These are phyloP conservation scores for Megaptera novaeangliae DNA, from an alignment of 2,113 vertebrate genomes.

Conservation along the genomic window DNA sequence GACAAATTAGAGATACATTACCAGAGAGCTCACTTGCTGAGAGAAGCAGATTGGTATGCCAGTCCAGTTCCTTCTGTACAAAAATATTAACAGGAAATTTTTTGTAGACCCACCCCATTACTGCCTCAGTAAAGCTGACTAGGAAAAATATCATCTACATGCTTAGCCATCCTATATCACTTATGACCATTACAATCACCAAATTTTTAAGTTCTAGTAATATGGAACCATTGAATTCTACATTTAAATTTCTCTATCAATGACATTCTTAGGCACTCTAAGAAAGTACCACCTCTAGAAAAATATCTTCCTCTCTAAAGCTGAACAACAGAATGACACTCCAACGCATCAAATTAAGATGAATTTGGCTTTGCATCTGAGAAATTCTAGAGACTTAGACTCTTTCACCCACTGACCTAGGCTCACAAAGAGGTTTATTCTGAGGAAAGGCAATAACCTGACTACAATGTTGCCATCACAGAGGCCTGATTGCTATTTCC, in stretches of 20 bases:
- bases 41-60: background rate
- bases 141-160: background rate
- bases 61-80: background rate
- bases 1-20: background rate
- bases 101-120: background rate
- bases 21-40: background rate
- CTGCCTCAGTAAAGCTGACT: background rate
- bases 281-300: background rate
- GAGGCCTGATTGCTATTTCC: background rate
- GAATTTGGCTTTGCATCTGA: background rate
- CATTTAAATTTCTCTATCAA: background rate
- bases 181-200: background rate
- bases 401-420: background rate
- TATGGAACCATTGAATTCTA: background rate
- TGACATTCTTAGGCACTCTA: background rate
- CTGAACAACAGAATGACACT: background rate
- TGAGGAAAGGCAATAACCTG: background rate
- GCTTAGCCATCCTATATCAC: background rate
- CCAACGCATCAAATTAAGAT: background rate
- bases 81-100: background rate
- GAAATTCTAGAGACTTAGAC: background rate
- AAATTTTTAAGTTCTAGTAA: background rate
- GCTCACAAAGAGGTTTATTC: background rate
- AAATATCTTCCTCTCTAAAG: constrained; percentile 1
- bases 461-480: background rate